Conservation (phyloP, 2,113 vertebrate species). For the Hypomesus transpacificus region DNA sequence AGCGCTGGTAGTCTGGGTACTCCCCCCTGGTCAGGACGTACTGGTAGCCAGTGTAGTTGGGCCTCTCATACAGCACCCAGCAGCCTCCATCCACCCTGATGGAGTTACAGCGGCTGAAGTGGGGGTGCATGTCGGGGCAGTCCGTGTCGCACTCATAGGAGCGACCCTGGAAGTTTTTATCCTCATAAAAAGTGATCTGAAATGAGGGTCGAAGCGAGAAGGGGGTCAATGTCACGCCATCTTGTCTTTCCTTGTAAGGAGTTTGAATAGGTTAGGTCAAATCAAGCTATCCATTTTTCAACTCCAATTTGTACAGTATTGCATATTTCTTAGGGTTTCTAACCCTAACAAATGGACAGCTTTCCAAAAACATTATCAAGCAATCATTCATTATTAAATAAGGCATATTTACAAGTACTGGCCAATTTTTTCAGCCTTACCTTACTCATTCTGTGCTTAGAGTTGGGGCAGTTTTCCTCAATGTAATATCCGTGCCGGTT, state of each 20-base stretch:
- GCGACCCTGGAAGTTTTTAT: conserved; percentile 62
- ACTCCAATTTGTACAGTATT: too few relatives aligned
- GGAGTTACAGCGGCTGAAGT: conserved; percentile 54
- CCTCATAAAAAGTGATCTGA: conserved; percentile 62
- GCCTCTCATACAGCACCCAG: conserved; percentile 60
- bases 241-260: background rate
- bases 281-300: too few relatives aligned
- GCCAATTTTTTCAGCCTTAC: conserved; percentile 8
- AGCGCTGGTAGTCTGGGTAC: conserved; percentile 60
- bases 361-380: too few relatives aligned
- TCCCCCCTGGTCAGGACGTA: conserved; percentile 58
- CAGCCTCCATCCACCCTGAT: conserved; percentile 36
- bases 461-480: conserved; percentile 11
- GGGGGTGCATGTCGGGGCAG: conserved; percentile 57
- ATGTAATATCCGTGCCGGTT: conserved; percentile 21
- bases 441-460: conserved; percentile 39
- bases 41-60: conserved; percentile 59
- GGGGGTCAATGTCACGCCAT: background rate
- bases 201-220: background rate
- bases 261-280: too few relatives aligned
- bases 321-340: too few relatives aligned
- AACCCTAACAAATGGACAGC: background rate
- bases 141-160: conserved; percentile 61
- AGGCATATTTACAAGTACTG: too few relatives aligned
- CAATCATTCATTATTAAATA: too few relatives aligned